These are phyloP conservation scores for Procambarus clarkii DNA, from an alignment of 1,140 invertebrate species.

Conservation along the genomic window DNA sequence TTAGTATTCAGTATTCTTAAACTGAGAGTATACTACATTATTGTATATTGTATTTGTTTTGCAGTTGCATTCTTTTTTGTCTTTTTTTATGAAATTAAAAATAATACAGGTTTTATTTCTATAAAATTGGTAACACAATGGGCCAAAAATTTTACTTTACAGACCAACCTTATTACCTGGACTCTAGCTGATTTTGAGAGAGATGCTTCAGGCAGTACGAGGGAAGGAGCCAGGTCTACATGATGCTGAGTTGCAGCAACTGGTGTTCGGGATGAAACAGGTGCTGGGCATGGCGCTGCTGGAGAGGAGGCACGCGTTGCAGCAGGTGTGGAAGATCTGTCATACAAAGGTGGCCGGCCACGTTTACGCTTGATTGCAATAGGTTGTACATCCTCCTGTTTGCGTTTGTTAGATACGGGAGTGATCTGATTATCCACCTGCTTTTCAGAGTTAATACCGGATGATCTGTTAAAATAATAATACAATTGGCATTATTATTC, in stretches of 20 bases:
- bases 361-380: constrained; percentile 72
- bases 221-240: not conserved
- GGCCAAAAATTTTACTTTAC: too few relatives aligned
- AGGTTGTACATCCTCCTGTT: constrained; percentile 62
- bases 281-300: not conserved
- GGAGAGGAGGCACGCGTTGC: constrained; percentile 11
- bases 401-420: constrained; percentile 62
- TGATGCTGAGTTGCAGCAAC: not conserved
- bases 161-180: constrained; percentile 32
- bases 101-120: too few relatives aligned
- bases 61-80: too few relatives aligned
- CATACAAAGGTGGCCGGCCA: constrained; percentile 73
- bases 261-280: not conserved
- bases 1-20: too few relatives aligned
- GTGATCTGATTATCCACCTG: not conserved
- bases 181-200: constrained; percentile 62
- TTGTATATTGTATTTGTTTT: too few relatives aligned
- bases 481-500: not conserved
- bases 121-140: too few relatives aligned
- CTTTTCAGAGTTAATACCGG: constrained; percentile 28
- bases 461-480: not conserved
- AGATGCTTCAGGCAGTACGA: constrained; percentile 60
- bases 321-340: constrained; percentile 19
- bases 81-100: too few relatives aligned
- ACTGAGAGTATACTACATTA: too few relatives aligned